These are phyloP conservation scores for Campylomormyrus numenius DNA, from an alignment of 2,113 vertebrate genomes.

Conservation along the genomic window DNA sequence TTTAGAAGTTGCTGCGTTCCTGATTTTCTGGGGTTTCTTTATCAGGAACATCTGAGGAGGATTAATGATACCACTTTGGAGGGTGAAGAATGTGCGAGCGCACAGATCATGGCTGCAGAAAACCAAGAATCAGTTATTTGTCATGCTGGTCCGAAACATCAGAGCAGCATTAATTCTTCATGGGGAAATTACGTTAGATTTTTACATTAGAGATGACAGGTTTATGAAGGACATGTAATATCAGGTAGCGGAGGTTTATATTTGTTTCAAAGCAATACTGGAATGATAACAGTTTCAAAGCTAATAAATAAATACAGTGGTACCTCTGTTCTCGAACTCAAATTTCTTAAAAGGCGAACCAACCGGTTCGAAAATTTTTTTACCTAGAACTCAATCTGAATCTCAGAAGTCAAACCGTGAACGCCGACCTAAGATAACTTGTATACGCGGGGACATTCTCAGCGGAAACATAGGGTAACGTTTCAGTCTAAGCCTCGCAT, in stretches of 20 bases:
- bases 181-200: background rate
- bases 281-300: background rate
- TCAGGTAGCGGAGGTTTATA: background rate
- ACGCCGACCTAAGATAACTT: too few relatives aligned
- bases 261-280: background rate
- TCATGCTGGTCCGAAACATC: background rate
- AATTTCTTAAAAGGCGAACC: too few relatives aligned
- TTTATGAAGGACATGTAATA: background rate
- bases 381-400: too few relatives aligned
- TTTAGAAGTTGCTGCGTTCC: background rate
- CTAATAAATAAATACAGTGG: background rate
- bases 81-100: background rate
- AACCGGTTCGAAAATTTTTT: too few relatives aligned
- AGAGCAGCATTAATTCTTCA: background rate
- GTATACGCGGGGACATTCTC: too few relatives aligned
- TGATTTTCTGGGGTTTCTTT: background rate
- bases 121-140: background rate
- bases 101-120: background rate
- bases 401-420: too few relatives aligned
- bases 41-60: background rate
- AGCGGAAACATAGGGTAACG: too few relatives aligned
- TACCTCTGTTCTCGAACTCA: too few relatives aligned
- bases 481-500: too few relatives aligned
- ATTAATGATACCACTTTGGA: background rate
- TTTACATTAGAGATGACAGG: background rate